Evolutionary conservation across 1,140 invertebrate genomes (phyloP).

Genomic region (Chelonus insularis): DNA sequence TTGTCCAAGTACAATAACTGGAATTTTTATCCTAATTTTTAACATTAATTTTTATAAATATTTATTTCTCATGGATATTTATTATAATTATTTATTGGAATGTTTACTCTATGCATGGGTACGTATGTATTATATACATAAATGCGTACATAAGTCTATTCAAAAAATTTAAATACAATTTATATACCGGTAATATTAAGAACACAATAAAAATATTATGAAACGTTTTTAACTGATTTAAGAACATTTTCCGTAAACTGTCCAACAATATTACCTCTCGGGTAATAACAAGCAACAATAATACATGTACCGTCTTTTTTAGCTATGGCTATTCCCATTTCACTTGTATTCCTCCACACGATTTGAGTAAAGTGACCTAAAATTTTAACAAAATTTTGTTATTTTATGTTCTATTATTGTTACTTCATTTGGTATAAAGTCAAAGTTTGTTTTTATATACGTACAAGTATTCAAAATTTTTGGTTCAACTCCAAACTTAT

Average conservation of each 20-base stretch:
- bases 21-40: too few species aligned
- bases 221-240: slow-evolving; percentile 53
- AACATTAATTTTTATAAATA: too few species aligned
- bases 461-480: slow-evolving; percentile 65
- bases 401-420: background rate
- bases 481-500: slow-evolving; percentile 65
- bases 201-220: slow-evolving; percentile 29
- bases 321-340: slow-evolving; percentile 78
- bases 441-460: slow-evolving; percentile 5
- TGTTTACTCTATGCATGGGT: slow-evolving; percentile 38
- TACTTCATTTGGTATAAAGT: background rate
- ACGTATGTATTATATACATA: slow-evolving; percentile 31
- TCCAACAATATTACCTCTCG: slow-evolving; percentile 79
- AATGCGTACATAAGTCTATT: slow-evolving; percentile 26
- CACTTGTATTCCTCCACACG: slow-evolving; percentile 73
- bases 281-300: slow-evolving; percentile 80
- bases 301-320: slow-evolving; percentile 64
- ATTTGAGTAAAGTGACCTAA: slow-evolving; percentile 75
- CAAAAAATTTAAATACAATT: slow-evolving; percentile 40
- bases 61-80: too few species aligned
- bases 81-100: slow-evolving; percentile 41
- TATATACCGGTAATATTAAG: slow-evolving; percentile 29
- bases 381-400: slow-evolving; percentile 15
- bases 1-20: too few species aligned
- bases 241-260: slow-evolving; percentile 72